Evolutionary conservation across 2,113 vertebrate genomes (phyloP).

Genomic region (Melanostigma gelatinosum): DNA sequence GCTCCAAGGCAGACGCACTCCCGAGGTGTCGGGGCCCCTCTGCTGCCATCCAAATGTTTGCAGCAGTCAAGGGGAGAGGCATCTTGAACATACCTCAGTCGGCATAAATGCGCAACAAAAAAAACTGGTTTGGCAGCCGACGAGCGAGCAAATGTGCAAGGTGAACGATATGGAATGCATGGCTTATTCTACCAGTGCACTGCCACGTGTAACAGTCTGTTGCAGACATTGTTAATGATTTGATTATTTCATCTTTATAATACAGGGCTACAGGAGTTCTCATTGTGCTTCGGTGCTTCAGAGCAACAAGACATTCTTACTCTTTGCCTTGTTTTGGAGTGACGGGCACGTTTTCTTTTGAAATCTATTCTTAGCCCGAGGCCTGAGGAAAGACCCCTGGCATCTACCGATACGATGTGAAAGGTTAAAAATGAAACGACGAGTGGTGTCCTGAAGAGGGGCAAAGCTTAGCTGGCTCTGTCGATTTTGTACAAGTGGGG

Average conservation of each 20-base stretch:
- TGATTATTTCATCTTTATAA: constrained; percentile 18
- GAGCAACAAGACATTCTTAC: background rate
- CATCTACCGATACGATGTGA: constrained; percentile 22
- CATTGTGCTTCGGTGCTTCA: background rate
- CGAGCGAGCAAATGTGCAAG: constrained; percentile 49
- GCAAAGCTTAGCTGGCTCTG: background rate
- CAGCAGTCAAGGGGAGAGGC: constrained; percentile 29
- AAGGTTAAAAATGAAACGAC: constrained; percentile 15
- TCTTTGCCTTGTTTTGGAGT: constrained; percentile 2
- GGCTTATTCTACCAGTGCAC: constrained; percentile 15
- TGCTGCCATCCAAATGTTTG: constrained; percentile 8
- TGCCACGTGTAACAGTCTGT: background rate
- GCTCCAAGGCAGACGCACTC: background rate
- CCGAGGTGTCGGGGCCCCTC: constrained; percentile 23
- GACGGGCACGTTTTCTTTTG: constrained; percentile 6
- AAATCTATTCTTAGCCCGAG: constrained; percentile 49
- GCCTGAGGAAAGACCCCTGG: constrained; percentile 13
- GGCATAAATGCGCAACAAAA: constrained; percentile 56
- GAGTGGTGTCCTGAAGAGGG: background rate
- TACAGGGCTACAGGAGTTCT: background rate
- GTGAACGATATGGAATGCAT: constrained; percentile 64
- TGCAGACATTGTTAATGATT: constrained; percentile 1
- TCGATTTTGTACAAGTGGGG: background rate
- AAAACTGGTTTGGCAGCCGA: constrained; percentile 75
- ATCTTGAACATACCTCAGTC: constrained; percentile 40